These are phyloP conservation scores for Arenaria interpres DNA, from an alignment of 2,113 vertebrate species.

Conservation along the genomic window DNA sequence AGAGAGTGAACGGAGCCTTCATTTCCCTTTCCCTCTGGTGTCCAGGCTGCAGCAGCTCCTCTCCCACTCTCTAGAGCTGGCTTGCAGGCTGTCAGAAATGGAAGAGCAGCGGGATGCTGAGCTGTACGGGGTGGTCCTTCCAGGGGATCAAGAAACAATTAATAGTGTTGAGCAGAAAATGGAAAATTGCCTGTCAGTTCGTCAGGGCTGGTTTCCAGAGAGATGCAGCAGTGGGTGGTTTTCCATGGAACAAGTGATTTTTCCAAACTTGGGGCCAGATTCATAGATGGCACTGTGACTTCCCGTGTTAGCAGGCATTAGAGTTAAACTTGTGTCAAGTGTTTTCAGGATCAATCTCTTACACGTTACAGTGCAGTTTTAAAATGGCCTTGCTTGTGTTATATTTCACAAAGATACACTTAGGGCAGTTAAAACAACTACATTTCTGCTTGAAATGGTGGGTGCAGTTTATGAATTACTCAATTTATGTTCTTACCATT, in stretches of 20 bases:
- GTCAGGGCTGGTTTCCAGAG: neutral
- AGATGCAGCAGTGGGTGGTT: neutral
- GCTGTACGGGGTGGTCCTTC: neutral
- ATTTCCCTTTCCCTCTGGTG: neutral
- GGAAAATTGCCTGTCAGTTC: neutral
- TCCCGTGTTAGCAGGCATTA: neutral
- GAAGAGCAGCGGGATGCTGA: neutral
- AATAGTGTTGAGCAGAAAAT: neutral
- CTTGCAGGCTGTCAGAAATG: neutral
- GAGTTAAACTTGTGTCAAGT: neutral
- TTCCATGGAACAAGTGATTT: neutral
- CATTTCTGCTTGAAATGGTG: neutral
- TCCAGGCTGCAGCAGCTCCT: neutral
- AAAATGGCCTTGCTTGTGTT: neutral
- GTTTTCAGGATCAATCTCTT: neutral
- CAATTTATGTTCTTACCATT: neutral
- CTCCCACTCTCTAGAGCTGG: neutral
- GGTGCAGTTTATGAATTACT: conserved; percentile 26
- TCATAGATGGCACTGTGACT: neutral
- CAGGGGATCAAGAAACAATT: neutral
- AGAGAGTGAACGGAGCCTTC: neutral
- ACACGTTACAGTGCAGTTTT: neutral
- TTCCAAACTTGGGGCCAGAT: neutral
- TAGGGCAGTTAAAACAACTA: neutral
- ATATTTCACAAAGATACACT: neutral